Evolutionary conservation across 1,140 invertebrate genomes (phyloP).

Genomic region (Pseudomyrmex cubaensis): DNA sequence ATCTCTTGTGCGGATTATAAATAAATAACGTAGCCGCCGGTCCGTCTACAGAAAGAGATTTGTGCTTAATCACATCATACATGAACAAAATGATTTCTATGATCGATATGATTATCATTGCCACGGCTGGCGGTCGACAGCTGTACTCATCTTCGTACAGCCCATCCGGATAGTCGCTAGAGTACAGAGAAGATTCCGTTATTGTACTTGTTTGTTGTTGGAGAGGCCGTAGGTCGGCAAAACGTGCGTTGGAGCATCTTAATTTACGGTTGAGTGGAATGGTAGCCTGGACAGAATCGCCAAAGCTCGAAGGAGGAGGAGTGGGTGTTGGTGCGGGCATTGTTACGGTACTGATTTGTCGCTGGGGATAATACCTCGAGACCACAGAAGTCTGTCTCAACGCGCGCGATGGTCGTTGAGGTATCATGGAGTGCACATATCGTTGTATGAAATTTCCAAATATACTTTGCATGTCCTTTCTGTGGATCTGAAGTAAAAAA

Average conservation of each 20-base stretch:
- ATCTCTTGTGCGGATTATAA: conserved; percentile 95
- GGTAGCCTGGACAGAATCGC: conserved; percentile 21
- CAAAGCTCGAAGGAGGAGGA: conserved; percentile 39
- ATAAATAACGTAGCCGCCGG: conserved; percentile 92
- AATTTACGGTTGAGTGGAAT: background rate
- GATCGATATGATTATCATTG: conserved; percentile 92
- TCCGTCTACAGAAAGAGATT: conserved; percentile 85
- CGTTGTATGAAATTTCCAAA: conserved; percentile 87
- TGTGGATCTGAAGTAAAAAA: conserved; percentile 78
- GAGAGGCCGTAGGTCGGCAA: background rate
- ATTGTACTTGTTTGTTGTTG: conserved; percentile 81
- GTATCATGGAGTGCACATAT: conserved; percentile 85
- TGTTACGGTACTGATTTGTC: conserved; percentile 42
- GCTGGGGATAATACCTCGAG: conserved; percentile 51
- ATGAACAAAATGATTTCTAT: conserved; percentile 90
- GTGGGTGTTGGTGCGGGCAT: conserved; percentile 21
- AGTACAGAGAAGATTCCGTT: conserved; percentile 73
- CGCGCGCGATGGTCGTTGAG: conserved; percentile 81
- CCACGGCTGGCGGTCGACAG: conserved; percentile 93
- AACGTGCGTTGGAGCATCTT: conserved; percentile 26
- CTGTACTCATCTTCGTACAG: conserved; percentile 94
- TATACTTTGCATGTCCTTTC: conserved; percentile 87
- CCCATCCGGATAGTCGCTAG: conserved; percentile 88
- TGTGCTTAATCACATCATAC: conserved; percentile 86
- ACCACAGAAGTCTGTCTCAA: conserved; percentile 38